Conservation (phyloP, 2,113 vertebrate genomes). For the Sprattus sprattus region DNA sequence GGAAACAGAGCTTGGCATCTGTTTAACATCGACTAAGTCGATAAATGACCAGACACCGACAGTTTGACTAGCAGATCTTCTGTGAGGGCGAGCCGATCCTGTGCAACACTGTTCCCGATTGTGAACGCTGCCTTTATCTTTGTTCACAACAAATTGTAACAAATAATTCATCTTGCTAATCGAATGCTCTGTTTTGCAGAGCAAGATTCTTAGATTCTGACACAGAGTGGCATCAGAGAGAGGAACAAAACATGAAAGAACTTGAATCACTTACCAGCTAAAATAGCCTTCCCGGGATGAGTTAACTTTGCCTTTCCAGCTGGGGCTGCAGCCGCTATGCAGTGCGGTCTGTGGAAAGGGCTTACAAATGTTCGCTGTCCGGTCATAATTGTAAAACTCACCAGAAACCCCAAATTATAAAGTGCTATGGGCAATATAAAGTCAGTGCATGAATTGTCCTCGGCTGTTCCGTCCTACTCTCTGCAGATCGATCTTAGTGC, state of each 20-base stretch:
- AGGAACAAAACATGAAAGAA: not conserved
- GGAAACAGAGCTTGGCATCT: not conserved
- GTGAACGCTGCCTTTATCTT: not conserved
- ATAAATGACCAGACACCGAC: not conserved
- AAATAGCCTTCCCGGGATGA: conserved; percentile 83
- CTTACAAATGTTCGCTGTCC: conserved; percentile 51
- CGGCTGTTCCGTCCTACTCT: not conserved
- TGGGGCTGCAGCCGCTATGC: conserved; percentile 74
- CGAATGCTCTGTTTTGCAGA: not conserved
- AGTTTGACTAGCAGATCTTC: not conserved
- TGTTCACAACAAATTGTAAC: not conserved
- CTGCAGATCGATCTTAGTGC: not conserved
- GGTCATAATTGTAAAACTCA: conserved; percentile 55
- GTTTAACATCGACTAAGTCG: not conserved
- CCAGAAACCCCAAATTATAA: not conserved
- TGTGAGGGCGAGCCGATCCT: not conserved
- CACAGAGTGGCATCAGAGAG: not conserved
- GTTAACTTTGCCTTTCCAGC: conserved; percentile 75
- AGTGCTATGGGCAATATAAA: not conserved
- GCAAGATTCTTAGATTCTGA: not conserved
- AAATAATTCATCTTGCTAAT: not conserved
- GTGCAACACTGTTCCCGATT: not conserved
- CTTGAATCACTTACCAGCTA: conserved; percentile 73
- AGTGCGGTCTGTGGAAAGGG: conserved; percentile 62
- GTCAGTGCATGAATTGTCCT: not conserved